Evolutionary conservation across 53 echinoderm and acorn worm genomes (phyloP).

Genomic region (Paelopatides confundens): DNA sequence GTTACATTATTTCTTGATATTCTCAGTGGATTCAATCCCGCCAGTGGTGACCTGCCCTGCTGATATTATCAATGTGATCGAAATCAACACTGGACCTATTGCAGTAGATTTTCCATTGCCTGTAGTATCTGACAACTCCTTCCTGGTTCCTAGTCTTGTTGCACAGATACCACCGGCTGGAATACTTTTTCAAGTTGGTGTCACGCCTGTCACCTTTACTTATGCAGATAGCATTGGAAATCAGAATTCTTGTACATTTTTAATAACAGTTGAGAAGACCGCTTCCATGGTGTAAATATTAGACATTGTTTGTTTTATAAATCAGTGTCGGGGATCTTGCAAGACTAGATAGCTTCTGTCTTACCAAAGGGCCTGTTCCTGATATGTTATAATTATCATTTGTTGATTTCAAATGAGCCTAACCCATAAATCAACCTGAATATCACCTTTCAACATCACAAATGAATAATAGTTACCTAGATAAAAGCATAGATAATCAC

Average conservation of each 20-base stretch:
- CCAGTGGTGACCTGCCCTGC: constrained; percentile 21
- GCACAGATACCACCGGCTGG: neutral
- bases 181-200: constrained; percentile 22
- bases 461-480: too few species aligned
- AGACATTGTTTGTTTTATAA: too few species aligned
- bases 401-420: too few species aligned
- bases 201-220: constrained; percentile 28
- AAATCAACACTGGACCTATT: constrained; percentile 13
- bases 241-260: constrained; percentile 35
- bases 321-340: too few species aligned
- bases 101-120: neutral
- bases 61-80: neutral
- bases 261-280: constrained; percentile 47
- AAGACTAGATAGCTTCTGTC: too few species aligned
- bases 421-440: too few species aligned
- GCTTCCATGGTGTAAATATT: too few species aligned
- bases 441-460: too few species aligned
- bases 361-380: too few species aligned
- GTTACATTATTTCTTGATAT: neutral
- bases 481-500: too few species aligned
- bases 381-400: too few species aligned
- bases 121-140: neutral
- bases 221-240: constrained; percentile 53
- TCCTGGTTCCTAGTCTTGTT: neutral
- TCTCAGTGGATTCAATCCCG: constrained; percentile 7